Conservation (phyloP, 2,888 invertebrate species). For the Atethmia centrago region DNA sequence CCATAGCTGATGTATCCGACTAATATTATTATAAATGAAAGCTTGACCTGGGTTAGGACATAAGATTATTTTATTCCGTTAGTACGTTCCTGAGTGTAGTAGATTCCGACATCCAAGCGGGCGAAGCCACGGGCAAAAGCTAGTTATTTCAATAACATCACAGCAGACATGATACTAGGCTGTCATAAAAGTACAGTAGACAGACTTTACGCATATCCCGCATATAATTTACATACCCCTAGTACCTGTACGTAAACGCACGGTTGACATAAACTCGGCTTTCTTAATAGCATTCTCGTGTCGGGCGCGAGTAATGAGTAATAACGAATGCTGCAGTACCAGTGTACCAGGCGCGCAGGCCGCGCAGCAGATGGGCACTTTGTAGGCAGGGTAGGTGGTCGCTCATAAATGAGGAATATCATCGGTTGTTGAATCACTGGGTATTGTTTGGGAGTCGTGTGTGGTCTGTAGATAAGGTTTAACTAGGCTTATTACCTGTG, state of each 20-base stretch:
- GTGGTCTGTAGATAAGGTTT: constrained; percentile 31
- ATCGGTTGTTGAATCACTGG: constrained; percentile 26
- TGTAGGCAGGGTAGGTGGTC: constrained; percentile 43
- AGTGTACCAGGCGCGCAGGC: constrained; percentile 45
- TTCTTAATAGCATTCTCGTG: constrained; percentile 59
- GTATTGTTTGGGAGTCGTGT: constrained; percentile 36
- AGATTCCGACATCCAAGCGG: no score
- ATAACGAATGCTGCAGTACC: constrained; percentile 44
- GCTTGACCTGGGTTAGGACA: no score
- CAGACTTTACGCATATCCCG: constrained; percentile 14
- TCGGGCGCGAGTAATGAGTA: constrained; percentile 56
- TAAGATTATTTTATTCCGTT: no score
- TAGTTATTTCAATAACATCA: not conserved
- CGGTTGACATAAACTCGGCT: constrained; percentile 53
- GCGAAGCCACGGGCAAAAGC: no score
- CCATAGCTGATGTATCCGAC: no score
- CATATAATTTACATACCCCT: constrained; percentile 41
- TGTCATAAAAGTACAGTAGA: constrained; percentile 37
- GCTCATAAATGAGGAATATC: constrained; percentile 42
- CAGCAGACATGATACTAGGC: constrained; percentile 15
- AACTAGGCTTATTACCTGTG: not conserved
- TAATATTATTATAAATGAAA: no score
- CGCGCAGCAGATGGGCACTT: constrained; percentile 20
- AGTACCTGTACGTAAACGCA: constrained; percentile 13
- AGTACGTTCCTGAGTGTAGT: no score